Conservation (phyloP, 2,797 vertebrate species). For the Sylvilagus floridanus region DNA sequence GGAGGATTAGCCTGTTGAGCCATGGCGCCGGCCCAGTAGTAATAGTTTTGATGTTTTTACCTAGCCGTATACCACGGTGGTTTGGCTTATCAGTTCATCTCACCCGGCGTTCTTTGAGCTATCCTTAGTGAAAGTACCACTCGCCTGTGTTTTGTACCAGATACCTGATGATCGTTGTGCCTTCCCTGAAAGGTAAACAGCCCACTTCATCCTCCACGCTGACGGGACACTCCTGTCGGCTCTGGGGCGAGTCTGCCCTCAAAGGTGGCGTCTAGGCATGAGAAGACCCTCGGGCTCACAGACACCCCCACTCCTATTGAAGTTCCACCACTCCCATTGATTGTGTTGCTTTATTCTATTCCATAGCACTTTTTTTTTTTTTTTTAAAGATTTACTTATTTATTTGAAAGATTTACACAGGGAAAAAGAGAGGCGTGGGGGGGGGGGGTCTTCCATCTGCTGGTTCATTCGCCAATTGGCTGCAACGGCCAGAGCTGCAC, state of each 20-base stretch:
- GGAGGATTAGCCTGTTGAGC: too few species aligned
- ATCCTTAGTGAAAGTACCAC: neutral
- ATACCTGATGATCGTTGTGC: neutral
- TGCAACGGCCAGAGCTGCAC: too few species aligned
- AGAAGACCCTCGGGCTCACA: neutral
- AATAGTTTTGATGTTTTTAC: constrained; percentile 17
- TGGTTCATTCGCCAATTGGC: too few species aligned
- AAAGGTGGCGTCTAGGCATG: too few species aligned
- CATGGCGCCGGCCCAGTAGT: too few species aligned
- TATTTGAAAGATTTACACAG: too few species aligned
- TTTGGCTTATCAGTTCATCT: constrained; percentile 21
- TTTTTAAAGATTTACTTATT: too few species aligned
- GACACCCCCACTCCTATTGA: neutral
- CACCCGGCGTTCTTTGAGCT: constrained; percentile 19
- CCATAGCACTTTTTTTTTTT: too few species aligned
- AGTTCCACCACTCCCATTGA: neutral
- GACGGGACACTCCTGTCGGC: neutral
- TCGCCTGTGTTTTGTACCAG: neutral
- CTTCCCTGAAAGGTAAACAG: neutral
- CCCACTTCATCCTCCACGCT: neutral
- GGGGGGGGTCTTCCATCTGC: too few species aligned
- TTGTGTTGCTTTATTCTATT: constrained; percentile 13
- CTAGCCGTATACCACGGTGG: neutral
- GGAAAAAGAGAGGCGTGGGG: too few species aligned
- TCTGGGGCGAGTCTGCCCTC: too few species aligned